A percentile compares a stretch with the other conserved stretches of the same genome.
Evolutionary conservation across 2,113 vertebrate species (phyloP).

Genomic region (Colossoma macropomum): DNA sequence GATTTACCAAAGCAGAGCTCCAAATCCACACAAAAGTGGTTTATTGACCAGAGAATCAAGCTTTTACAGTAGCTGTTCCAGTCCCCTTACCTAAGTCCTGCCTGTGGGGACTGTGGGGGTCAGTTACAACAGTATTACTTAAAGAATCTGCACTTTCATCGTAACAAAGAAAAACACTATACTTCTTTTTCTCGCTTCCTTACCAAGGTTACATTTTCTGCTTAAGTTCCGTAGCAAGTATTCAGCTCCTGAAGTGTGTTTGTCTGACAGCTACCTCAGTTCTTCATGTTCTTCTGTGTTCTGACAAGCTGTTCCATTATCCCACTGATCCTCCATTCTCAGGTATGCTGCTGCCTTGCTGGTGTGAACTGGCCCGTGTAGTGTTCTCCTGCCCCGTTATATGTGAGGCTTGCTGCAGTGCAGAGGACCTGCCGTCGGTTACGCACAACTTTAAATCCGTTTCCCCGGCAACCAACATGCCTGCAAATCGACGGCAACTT

Average conservation of each 20-base stretch:
- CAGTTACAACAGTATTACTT: too few relatives aligned
- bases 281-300: not conserved
- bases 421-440: constrained; percentile 50
- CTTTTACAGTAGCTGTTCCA: too few relatives aligned
- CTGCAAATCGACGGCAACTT: constrained; percentile 59
- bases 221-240: not conserved
- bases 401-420: constrained; percentile 55
- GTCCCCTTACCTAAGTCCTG: too few relatives aligned
- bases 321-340: not conserved
- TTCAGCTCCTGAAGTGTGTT: not conserved
- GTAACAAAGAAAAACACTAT: too few relatives aligned
- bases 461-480: constrained; percentile 61
- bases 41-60: too few relatives aligned
- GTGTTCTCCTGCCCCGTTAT: constrained; percentile 46
- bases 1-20: too few relatives aligned
- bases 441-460: constrained; percentile 59
- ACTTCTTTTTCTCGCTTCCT: too few relatives aligned
- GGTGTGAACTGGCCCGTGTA: constrained; percentile 37
- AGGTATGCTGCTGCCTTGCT: constrained; percentile 19
- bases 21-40: too few relatives aligned
- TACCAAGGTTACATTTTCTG: not conserved
- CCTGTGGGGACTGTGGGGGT: too few relatives aligned
- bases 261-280: not conserved
- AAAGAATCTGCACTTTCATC: too few relatives aligned
- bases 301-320: not conserved